phyloP scores from a whole-genome alignment of 37 sponge, comb jelly and placozoan species.

The Halichondria panicea region DNA sequence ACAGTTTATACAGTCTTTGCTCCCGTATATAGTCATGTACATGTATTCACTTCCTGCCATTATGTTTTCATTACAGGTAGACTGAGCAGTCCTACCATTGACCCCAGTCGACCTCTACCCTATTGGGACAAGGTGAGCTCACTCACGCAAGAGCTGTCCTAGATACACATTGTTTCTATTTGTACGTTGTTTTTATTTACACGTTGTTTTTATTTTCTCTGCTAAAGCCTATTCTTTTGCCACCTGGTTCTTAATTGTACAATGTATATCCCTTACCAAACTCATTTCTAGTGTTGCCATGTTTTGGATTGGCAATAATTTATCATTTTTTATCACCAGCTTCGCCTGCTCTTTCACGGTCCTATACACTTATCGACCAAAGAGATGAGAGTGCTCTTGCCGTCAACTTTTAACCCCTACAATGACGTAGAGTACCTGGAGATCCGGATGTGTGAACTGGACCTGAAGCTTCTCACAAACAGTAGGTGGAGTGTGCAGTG shows the following conservation, averaged over 20 bases:
- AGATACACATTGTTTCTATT: neutral
- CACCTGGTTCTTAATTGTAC: too few relatives aligned
- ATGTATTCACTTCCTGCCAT: too few relatives aligned
- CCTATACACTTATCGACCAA: slow-evolving; percentile 42
- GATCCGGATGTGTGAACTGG: slow-evolving; percentile 29
- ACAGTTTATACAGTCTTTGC: too few relatives aligned
- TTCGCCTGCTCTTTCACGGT: slow-evolving; percentile 81
- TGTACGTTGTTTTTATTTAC: neutral
- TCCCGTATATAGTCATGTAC: too few relatives aligned
- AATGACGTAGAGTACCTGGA: slow-evolving; percentile 80
- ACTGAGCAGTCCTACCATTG: slow-evolving; percentile 66
- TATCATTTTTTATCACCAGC: slow-evolving; percentile 21
- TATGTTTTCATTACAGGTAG: slow-evolving; percentile 48
- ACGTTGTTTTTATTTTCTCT: neutral
- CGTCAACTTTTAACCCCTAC: slow-evolving; percentile 86
- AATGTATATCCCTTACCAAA: too few relatives aligned
- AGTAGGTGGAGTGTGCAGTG: slow-evolving; percentile 36
- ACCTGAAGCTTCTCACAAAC: slow-evolving; percentile 28
- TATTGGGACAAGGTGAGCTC: slow-evolving; percentile 89
- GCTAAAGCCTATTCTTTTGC: too few relatives aligned
- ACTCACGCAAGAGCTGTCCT: neutral
- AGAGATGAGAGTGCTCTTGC: slow-evolving; percentile 31
- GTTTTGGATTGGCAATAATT: too few relatives aligned
- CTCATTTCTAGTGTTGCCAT: too few relatives aligned
- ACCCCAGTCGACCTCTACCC: slow-evolving; percentile 88